phyloP scores from a whole-genome alignment of 2,888 invertebrate species.

The Thecocarcelia acutangulata region DNA sequence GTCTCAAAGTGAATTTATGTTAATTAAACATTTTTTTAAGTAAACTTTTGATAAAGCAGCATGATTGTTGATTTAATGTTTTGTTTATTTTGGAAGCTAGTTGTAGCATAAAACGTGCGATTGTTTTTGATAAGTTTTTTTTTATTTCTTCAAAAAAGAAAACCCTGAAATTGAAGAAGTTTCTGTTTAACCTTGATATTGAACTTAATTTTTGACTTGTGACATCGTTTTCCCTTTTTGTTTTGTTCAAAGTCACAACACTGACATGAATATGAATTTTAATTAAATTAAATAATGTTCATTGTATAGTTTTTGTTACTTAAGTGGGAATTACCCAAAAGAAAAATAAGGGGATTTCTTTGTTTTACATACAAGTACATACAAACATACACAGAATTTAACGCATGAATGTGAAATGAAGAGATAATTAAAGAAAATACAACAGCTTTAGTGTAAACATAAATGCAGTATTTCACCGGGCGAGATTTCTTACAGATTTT shows the following conservation, averaged over 20 bases:
- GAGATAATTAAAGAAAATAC: no score
- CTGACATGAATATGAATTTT: no score
- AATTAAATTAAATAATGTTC: no score
- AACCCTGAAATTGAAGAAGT: background rate
- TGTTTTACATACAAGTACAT: constrained; percentile 13
- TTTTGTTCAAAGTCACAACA: no score
- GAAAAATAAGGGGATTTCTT: background rate
- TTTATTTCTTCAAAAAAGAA: background rate
- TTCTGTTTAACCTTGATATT: constrained; percentile 29
- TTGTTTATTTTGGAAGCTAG: background rate
- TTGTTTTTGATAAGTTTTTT: constrained; percentile 1
- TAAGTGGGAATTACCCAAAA: no score
- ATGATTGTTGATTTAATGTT: background rate
- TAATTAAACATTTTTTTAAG: background rate
- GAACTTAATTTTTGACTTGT: constrained; percentile 2
- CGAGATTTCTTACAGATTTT: no score
- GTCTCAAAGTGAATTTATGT: background rate
- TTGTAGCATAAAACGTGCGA: background rate
- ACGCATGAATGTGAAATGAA: no score
- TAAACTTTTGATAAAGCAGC: constrained; percentile 6
- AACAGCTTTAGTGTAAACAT: no score
- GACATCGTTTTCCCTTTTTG: background rate
- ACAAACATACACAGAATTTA: no score
- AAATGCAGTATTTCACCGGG: no score
- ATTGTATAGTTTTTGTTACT: no score